Percentiles rank a stretch among this genome's conserved stretches.
Conservation (phyloP, 2,797 vertebrate species). For the Vespertilio murinus region DNA sequence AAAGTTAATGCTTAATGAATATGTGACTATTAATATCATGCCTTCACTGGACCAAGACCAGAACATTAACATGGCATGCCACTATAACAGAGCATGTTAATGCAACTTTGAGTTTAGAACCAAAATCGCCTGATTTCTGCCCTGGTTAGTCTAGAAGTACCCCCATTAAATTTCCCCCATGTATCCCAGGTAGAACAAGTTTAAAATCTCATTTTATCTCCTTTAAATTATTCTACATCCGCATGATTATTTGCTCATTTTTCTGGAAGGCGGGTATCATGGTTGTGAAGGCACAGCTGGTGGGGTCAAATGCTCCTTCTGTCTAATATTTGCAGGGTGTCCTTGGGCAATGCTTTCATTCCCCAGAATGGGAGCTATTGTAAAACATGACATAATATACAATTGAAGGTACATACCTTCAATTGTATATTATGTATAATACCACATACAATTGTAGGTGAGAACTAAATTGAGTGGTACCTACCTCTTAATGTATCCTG, state of each 20-base stretch:
- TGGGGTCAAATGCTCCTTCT: neutral
- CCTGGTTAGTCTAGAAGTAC: neutral
- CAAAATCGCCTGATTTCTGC: neutral
- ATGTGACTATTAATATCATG: neutral
- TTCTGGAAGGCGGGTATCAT: constrained; percentile 10
- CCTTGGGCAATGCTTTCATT: neutral
- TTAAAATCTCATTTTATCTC: neutral
- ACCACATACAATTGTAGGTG: neutral
- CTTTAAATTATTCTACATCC: neutral
- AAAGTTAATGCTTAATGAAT: neutral
- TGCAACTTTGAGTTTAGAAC: neutral
- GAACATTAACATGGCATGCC: neutral
- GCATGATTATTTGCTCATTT: neutral
- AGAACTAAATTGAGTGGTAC: constrained; percentile 11
- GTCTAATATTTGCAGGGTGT: neutral
- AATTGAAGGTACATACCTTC: no score
- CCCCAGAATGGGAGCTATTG: neutral
- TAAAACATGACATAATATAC: neutral
- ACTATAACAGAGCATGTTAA: neutral
- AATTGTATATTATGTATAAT: no score
- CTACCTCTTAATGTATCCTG: neutral
- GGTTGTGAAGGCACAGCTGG: neutral
- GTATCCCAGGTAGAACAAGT: neutral
- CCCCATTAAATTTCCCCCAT: neutral
- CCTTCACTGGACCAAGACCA: neutral